Conservation (phyloP, 1,140 invertebrate species). For the Aphidius ervi region DNA sequence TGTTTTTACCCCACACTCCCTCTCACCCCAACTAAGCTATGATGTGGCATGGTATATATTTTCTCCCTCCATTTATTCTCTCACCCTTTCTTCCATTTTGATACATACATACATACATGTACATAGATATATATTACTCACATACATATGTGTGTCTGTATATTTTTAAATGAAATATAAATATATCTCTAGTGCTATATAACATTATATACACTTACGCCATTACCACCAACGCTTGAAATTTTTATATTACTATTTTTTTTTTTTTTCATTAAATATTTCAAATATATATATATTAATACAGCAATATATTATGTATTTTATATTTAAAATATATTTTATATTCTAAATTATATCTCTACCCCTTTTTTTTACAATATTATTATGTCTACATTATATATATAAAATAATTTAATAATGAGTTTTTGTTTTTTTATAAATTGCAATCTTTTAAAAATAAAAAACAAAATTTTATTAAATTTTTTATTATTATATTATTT, state of each 20-base stretch:
- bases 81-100: slow-evolving; percentile 17
- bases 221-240: slow-evolving; percentile 38
- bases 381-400: no score
- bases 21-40: slow-evolving; percentile 31
- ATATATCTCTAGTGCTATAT: slow-evolving; percentile 35
- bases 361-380: no score
- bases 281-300: no score
- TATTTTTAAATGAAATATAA: slow-evolving; percentile 38
- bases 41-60: slow-evolving; percentile 32
- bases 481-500: slow-evolving; percentile 4
- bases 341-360: no score
- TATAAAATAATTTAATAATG: not conserved
- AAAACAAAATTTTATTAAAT: not conserved
- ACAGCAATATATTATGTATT: no score
- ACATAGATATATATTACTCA: slow-evolving; percentile 22
- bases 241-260: slow-evolving; percentile 34
- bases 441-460: not conserved
- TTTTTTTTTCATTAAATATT: slow-evolving; percentile 15
- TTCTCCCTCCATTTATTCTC: not conserved
- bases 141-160: slow-evolving; percentile 22
- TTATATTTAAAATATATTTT: no score
- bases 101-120: slow-evolving; percentile 26
- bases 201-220: slow-evolving; percentile 38
- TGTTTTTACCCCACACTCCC: slow-evolving; percentile 18
- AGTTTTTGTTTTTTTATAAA: not conserved